Percentiles rank a stretch among this genome's conserved stretches.
Conservation (phyloP, 2,888 invertebrate species). For the Calephelis perditalis region DNA sequence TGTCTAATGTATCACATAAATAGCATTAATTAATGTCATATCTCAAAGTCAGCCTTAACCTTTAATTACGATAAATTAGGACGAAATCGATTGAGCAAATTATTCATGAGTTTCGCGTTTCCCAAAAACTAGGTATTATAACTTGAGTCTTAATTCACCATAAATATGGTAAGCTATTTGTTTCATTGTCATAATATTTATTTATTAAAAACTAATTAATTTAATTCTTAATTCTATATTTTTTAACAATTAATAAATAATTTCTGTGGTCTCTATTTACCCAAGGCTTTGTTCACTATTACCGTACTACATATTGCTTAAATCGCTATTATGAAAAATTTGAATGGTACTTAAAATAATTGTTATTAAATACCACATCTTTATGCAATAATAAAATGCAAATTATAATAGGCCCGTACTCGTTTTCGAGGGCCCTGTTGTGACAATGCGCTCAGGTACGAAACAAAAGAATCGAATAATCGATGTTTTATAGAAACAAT, state of each 20-base stretch:
- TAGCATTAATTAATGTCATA: background rate
- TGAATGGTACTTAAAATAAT: constrained; percentile 33
- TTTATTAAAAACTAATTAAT: too few relatives aligned
- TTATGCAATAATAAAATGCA: constrained; percentile 31
- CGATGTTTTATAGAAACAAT: constrained; percentile 66
- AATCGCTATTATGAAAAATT: constrained; percentile 42
- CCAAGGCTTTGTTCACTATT: too few relatives aligned
- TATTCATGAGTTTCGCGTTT: too few relatives aligned
- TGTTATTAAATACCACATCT: constrained; percentile 33
- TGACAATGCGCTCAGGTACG: constrained; percentile 43
- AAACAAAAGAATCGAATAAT: constrained; percentile 62
- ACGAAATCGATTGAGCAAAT: background rate
- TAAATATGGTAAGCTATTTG: too few relatives aligned
- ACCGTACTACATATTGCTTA: constrained; percentile 33
- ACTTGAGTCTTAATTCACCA: too few relatives aligned
- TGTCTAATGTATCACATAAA: too few relatives aligned
- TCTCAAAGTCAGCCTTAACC: background rate
- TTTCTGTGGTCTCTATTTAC: too few relatives aligned
- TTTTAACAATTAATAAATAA: too few relatives aligned
- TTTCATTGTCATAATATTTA: too few relatives aligned
- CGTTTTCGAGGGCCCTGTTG: constrained; percentile 31
- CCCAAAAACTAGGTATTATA: too few relatives aligned
- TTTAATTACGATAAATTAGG: background rate
- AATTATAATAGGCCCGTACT: constrained; percentile 30
- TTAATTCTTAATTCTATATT: too few relatives aligned